Conservation (phyloP, 2,888 invertebrate species). For the Hedychridium roseum region DNA sequence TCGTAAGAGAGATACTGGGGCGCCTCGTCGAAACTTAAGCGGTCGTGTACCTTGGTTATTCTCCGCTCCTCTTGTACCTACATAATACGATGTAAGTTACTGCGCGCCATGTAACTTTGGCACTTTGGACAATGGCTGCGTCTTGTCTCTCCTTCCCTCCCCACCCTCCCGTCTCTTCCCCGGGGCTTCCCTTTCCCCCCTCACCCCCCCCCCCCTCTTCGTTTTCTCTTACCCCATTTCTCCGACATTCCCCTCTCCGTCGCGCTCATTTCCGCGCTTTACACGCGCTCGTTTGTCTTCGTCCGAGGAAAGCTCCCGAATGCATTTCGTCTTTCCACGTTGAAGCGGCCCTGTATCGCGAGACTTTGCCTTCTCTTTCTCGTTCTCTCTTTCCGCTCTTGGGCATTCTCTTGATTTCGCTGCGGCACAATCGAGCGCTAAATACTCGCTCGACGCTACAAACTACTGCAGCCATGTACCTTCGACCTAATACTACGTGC, state of each 20-base stretch:
- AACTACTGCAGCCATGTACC: too few relatives aligned
- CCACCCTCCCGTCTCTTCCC: not conserved
- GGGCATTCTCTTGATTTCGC: too few relatives aligned
- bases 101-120: slow-evolving; percentile 55
- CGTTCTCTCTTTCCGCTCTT: too few relatives aligned
- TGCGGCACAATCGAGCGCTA: slow-evolving; percentile 40
- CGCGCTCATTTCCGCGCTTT: too few relatives aligned
- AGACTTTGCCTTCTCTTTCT: too few relatives aligned
- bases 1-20: slow-evolving; percentile 40
- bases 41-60: slow-evolving; percentile 46
- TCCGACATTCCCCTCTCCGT: slow-evolving; percentile 12
- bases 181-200: slow-evolving; percentile 1
- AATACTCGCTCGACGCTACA: slow-evolving; percentile 36
- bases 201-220: not conserved
- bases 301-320: too few relatives aligned
- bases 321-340: too few relatives aligned
- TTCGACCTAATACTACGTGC: slow-evolving; percentile 19
- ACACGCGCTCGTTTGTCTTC: too few relatives aligned
- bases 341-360: too few relatives aligned
- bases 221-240: not conserved
- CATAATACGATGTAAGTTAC: slow-evolving; percentile 50
- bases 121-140: slow-evolving; percentile 48
- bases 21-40: slow-evolving; percentile 46
- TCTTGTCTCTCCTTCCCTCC: slow-evolving; percentile 1
- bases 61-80: slow-evolving; percentile 44